Percentiles rank a stretch among this genome's conserved stretches.
phyloP scores from a whole-genome alignment of 2,888 invertebrate species.

The Halocaridina rubra region DNA sequence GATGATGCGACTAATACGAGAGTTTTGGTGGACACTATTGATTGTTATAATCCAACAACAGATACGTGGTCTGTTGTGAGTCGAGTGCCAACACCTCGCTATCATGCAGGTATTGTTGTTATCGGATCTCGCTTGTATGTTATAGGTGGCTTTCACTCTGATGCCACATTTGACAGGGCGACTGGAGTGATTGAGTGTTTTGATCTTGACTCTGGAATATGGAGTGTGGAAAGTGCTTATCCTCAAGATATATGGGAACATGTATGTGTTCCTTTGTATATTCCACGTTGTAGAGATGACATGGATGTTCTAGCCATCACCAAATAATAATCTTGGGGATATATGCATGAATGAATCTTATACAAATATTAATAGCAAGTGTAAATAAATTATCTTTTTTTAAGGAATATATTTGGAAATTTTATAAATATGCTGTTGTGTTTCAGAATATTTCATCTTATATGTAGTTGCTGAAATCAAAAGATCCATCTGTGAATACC shows the following conservation, averaged over 20 bases:
- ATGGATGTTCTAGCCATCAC: slow-evolving; percentile 69
- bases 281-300: slow-evolving; percentile 74
- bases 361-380: no score
- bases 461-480: no score
- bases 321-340: no score
- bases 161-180: slow-evolving; percentile 77
- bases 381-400: no score
- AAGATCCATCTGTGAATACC: no score
- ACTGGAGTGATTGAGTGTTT: slow-evolving; percentile 76
- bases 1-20: slow-evolving; percentile 70
- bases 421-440: no score
- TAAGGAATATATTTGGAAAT: no score
- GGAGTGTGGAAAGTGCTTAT: slow-evolving; percentile 76
- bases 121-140: slow-evolving; percentile 76
- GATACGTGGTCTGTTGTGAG: slow-evolving; percentile 75
- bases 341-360: no score
- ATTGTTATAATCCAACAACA: slow-evolving; percentile 73
- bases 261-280: slow-evolving; percentile 76
- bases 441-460: no score
- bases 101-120: slow-evolving; percentile 77
- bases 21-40: slow-evolving; percentile 75
- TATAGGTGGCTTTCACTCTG: slow-evolving; percentile 78
- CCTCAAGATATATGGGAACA: slow-evolving; percentile 81
- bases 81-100: slow-evolving; percentile 76
- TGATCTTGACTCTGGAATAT: slow-evolving; percentile 74